Evolutionary conservation across 2,888 invertebrate species (phyloP).

Genomic region (Anorthoa munda): DNA sequence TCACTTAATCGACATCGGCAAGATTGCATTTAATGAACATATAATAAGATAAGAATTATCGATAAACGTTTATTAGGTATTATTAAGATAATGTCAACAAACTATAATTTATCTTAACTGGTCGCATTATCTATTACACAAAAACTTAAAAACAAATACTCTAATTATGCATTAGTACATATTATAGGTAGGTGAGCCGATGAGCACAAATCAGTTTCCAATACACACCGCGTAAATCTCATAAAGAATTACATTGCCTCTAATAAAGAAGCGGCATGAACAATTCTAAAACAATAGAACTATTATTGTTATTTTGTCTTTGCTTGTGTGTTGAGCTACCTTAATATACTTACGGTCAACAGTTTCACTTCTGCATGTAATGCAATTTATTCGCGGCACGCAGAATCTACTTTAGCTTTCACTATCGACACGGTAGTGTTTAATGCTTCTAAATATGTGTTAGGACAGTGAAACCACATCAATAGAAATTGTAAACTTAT

Average conservation of each 20-base stretch:
- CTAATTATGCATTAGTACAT: background rate
- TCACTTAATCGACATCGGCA: background rate
- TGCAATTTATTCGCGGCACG: conserved; percentile 43
- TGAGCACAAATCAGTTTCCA: conserved; percentile 2
- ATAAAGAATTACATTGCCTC: background rate
- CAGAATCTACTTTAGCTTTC: conserved; percentile 42
- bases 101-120: too few relatives aligned
- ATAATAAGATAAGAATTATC: background rate
- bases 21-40: background rate
- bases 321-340: conserved; percentile 13
- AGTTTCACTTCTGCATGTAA: conserved; percentile 36
- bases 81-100: too few relatives aligned
- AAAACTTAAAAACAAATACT: background rate
- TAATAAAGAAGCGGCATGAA: background rate
- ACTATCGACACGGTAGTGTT: conserved; percentile 12
- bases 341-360: background rate
- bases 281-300: conserved; percentile 27
- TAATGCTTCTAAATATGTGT: background rate
- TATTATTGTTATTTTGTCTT: conserved; percentile 35
- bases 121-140: too few relatives aligned
- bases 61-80: too few relatives aligned
- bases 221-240: background rate
- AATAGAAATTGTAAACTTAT: background rate
- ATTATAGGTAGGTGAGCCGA: background rate
- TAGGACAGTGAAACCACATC: background rate